Evolutionary conservation across 1,140 invertebrate genomes (phyloP), one percentile per base, ranked within the genome.

Genomic region (Trypoxylus dichotomus): DNA sequence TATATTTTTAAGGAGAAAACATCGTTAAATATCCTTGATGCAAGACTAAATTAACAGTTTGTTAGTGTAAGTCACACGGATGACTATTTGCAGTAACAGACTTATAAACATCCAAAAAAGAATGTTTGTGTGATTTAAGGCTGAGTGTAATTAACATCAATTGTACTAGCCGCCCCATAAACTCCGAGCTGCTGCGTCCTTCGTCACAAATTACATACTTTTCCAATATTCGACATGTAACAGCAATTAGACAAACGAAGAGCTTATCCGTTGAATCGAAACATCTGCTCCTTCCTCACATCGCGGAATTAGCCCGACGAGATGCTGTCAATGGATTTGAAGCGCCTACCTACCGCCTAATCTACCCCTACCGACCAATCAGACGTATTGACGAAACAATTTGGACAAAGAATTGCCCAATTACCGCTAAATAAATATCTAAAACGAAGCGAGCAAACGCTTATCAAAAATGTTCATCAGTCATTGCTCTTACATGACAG

Each of bases 401-500:
- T 63, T 63, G 13, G 60, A 24, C 60, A 63, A 63, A 63, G 60
- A 63, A 63, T 24, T 27, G 1, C 60, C 60, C 60, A 63, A 63
- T 63, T 63, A 63, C 21, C 19, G 60, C 25, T 3, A 63, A 63
- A 63, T 37, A 37, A 2, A 63, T 63, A 63, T 24, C 13, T 63
- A 27, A 13, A n/a, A 10, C 7, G 25, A 19, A 63, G 10, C 60
- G 47, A 27, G 60, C 60, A 24, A 63, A 19, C 60, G n/a, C 60
- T 19, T 19, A 63, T 63, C 21, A 19, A 63, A 63, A 63, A 63
- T 63, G 60, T 63, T 63, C 60, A 63, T 63, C 60, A 63, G 60
- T 63, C 60, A 63, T 63, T 19, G 21, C 60, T 27, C 10, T 63
- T 63, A 63, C 60, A 24, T 19, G 60, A 63, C 60, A 63, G 60